A percentile compares a stretch with the other conserved stretches of the same genome.
Conservation (phyloP, 2,113 vertebrate species). For the Gobio gobio region DNA sequence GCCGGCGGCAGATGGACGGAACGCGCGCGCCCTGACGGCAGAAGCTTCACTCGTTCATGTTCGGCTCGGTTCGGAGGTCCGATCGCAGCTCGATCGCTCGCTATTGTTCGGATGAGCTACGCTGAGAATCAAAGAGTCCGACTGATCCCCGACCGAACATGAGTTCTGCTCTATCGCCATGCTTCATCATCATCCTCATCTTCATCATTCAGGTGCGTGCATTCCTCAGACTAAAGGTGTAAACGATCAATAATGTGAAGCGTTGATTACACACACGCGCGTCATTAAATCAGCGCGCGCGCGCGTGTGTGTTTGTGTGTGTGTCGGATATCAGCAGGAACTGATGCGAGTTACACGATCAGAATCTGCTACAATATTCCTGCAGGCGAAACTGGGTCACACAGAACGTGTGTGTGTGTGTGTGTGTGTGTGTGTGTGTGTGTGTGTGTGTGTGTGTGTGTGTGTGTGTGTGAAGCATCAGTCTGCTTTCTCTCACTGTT, state of each 20-base stretch:
- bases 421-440: conserved; percentile 8
- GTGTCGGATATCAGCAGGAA: background rate
- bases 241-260: background rate
- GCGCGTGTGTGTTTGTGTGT: background rate
- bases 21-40: conserved; percentile 7
- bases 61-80: conserved; percentile 17
- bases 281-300: background rate
- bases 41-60: background rate
- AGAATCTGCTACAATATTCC: conserved; percentile 48
- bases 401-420: conserved; percentile 32
- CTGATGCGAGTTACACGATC: conserved; percentile 26
- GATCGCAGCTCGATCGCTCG: conserved; percentile 65
- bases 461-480: conserved; percentile 10
- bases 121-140: conserved; percentile 44
- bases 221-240: background rate
- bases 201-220: conserved; percentile 32
- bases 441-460: conserved; percentile 4
- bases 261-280: background rate
- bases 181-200: conserved; percentile 17
- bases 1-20: conserved; percentile 36
- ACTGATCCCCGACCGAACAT: conserved; percentile 19
- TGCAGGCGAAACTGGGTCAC: conserved; percentile 75
- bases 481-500: background rate
- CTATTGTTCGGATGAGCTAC: conserved; percentile 77
- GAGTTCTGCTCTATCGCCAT: background rate